phyloP scores from a whole-genome alignment of 2,797 vertebrate species.

The Poeciliopsis infans region DNA sequence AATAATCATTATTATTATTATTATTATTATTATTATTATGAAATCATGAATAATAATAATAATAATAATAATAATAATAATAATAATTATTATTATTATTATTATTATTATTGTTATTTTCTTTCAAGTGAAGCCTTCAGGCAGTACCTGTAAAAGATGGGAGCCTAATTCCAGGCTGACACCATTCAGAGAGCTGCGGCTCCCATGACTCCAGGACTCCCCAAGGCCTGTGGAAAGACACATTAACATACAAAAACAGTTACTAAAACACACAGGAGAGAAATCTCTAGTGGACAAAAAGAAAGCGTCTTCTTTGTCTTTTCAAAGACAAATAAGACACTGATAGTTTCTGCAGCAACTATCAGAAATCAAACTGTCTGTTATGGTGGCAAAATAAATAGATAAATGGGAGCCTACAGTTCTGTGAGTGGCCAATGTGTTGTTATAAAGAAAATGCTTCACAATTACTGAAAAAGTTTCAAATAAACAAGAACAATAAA shows the following conservation, averaged over 20 bases:
- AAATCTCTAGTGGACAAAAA: neutral
- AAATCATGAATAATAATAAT: too few relatives aligned
- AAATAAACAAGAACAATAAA: neutral
- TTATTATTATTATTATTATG: conserved; percentile 1
- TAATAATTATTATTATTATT: neutral
- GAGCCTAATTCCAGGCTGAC: conserved; percentile 93
- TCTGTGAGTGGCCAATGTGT: neutral
- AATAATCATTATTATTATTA: conserved; percentile 2
- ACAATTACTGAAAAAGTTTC: too few relatives aligned
- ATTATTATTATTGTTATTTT: neutral
- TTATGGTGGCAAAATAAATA: neutral
- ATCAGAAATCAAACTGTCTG: neutral
- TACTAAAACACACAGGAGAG: neutral
- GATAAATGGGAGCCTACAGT: neutral
- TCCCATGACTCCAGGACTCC: conserved; percentile 96
- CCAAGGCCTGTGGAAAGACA: conserved; percentile 85
- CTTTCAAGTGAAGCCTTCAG: neutral
- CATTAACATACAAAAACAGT: conserved; percentile 15
- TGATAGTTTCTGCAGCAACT: neutral
- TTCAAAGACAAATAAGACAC: too few relatives aligned
- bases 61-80: neutral
- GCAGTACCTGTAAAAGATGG: conserved; percentile 92
- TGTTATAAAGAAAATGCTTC: neutral
- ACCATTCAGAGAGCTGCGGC: conserved; percentile 89
- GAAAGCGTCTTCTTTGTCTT: too few relatives aligned